phyloP scores from a whole-genome alignment of 2,797 vertebrate genomes.

The Champsocephalus gunnari region DNA sequence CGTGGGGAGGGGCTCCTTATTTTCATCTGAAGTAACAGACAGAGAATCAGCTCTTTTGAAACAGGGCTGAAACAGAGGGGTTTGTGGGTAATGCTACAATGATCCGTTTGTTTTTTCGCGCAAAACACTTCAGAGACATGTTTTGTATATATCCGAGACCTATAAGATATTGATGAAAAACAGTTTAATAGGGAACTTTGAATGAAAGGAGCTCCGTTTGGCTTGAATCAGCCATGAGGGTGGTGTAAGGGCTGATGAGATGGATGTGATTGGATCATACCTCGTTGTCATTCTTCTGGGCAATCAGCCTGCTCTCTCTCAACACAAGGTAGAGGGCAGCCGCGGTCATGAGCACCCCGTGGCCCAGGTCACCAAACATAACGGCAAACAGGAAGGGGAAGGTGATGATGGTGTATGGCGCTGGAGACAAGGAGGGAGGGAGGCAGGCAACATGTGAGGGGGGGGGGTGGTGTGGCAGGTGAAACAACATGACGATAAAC shows the following conservation, averaged over 20 bases:
- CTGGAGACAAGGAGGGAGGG: slow-evolving; percentile 76
- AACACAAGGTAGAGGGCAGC: slow-evolving; percentile 95
- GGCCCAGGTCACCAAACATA: slow-evolving; percentile 98
- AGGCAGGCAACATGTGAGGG: slow-evolving; percentile 46
- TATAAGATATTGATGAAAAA: too few relatives aligned
- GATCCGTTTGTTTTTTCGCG: too few relatives aligned
- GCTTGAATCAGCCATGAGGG: background rate
- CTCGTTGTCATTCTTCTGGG: slow-evolving; percentile 97
- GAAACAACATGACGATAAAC: slow-evolving; percentile 25
- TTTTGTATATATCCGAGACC: too few relatives aligned
- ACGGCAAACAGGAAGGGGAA: slow-evolving; percentile 99
- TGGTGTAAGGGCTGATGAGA: slow-evolving; percentile 22
- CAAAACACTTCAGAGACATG: too few relatives aligned
- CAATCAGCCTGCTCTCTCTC: slow-evolving; percentile 93
- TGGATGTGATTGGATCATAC: slow-evolving; percentile 73
- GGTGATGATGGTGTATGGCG: slow-evolving; percentile 98
- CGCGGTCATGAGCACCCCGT: slow-evolving; percentile 93
- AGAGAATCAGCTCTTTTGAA: too few relatives aligned
- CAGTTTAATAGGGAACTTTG: too few relatives aligned
- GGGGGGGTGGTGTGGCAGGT: slow-evolving; percentile 10
- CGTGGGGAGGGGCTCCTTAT: too few relatives aligned
- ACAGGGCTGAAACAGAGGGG: too few relatives aligned
- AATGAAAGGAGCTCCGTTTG: background rate
- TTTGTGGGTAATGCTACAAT: too few relatives aligned
- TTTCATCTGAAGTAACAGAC: too few relatives aligned